These are phyloP conservation scores for Tenualosa ilisha DNA, from an alignment of 2,797 vertebrate species.

Conservation along the genomic window DNA sequence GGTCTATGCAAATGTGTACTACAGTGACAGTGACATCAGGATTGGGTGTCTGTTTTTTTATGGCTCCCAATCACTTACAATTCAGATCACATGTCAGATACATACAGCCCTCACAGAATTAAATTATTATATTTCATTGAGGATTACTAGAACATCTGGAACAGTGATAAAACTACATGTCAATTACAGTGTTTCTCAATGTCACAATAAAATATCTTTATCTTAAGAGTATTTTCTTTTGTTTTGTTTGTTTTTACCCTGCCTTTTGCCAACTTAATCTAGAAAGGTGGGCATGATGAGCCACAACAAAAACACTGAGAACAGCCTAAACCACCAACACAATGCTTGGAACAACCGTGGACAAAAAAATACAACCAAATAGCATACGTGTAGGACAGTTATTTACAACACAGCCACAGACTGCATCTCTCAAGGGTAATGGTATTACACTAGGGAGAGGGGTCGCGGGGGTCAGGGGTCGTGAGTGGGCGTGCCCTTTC, in stretches of 20 bases:
- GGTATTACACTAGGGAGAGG: constrained; percentile 9
- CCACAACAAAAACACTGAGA: background rate
- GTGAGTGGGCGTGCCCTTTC: background rate
- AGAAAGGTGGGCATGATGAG: background rate
- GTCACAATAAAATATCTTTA: background rate
- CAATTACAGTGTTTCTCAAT: too few relatives aligned
- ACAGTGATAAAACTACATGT: background rate
- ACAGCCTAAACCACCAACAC: background rate
- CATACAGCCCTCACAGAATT: background rate
- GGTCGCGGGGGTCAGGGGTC: constrained; percentile 16
- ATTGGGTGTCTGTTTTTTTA: background rate
- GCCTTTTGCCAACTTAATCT: background rate
- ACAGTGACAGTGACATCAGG: background rate
- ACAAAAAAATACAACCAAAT: background rate
- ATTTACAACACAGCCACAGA: background rate
- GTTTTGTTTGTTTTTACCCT: background rate
- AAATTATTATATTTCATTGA: background rate
- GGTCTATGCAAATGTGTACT: background rate
- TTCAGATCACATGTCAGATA: background rate
- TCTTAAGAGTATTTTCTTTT: background rate
- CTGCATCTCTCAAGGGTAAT: background rate
- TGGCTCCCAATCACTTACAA: background rate
- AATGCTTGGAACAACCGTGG: background rate
- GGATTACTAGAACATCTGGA: background rate
- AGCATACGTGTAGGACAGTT: background rate